Evolutionary conservation across 1,140 invertebrate genomes (phyloP).

Genomic region (Plectus sambesii): DNA sequence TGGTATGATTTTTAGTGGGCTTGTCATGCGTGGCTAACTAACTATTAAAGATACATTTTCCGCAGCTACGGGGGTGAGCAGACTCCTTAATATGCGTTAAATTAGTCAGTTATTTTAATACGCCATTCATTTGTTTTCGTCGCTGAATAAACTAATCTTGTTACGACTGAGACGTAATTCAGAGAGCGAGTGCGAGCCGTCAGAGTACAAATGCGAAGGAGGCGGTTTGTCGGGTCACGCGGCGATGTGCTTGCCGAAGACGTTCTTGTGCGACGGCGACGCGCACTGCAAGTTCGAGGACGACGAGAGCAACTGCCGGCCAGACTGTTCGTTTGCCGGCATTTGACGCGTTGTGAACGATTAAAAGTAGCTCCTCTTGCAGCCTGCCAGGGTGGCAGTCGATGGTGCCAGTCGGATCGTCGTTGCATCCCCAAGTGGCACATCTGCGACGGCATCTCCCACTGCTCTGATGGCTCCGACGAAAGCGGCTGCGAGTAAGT

Average conservation of each 20-base stretch:
- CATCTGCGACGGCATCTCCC: conserved; percentile 25
- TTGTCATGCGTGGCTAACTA: too few relatives aligned
- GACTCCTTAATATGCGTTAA: too few relatives aligned
- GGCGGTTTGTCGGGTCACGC: too few relatives aligned
- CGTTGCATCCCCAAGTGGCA: conserved; percentile 28
- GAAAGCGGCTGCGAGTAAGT: too few relatives aligned
- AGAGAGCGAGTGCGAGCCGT: conserved; percentile 5
- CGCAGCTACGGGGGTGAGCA: too few relatives aligned
- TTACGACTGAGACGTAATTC: neutral
- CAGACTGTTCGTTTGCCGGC: too few relatives aligned
- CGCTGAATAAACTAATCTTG: neutral
- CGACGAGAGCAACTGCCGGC: conserved; percentile 22
- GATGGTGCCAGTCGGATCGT: conserved; percentile 9
- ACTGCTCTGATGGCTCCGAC: conserved; percentile 23
- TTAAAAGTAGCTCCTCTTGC: too few relatives aligned
- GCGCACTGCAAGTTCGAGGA: conserved; percentile 24
- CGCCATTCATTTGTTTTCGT: conserved; percentile 15
- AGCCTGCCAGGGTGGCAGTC: conserved; percentile 19
- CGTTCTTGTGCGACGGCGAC: conserved; percentile 26
- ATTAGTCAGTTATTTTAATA: too few relatives aligned
- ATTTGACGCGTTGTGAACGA: too few relatives aligned
- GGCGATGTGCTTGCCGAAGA: conserved; percentile 23
- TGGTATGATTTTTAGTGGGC: too few relatives aligned
- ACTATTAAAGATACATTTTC: too few relatives aligned
- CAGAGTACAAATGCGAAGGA: conserved; percentile 17